Percentiles rank a stretch among this genome's conserved stretches.
Conservation (phyloP, 2,888 invertebrate genomes). For the Antheraea yamamai region DNA sequence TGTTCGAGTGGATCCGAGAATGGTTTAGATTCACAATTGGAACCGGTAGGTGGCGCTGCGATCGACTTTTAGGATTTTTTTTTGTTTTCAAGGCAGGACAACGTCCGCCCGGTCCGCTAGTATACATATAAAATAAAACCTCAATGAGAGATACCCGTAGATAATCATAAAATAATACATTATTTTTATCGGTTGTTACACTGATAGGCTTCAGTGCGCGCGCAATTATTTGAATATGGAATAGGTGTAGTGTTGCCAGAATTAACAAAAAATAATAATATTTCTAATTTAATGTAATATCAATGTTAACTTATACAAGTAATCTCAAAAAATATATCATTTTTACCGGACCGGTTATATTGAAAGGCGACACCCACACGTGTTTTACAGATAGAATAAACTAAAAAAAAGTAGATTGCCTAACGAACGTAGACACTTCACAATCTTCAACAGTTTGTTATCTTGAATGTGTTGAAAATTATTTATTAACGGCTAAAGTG, state of each 20-base stretch:
- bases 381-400: background rate
- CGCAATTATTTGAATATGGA: background rate
- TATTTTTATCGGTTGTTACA: too few species aligned
- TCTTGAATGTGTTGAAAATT: background rate
- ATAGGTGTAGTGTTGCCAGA: background rate
- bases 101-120: too few species aligned
- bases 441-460: background rate
- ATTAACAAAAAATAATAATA: background rate
- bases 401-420: background rate
- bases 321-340: background rate
- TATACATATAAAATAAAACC: too few species aligned
- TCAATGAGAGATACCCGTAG: too few species aligned
- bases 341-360: background rate
- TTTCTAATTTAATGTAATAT: background rate
- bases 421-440: background rate
- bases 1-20: too few species aligned
- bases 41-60: too few species aligned
- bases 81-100: too few species aligned
- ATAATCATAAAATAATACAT: too few species aligned
- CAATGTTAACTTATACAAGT: too few species aligned
- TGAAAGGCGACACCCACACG: background rate
- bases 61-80: too few species aligned
- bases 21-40: too few species aligned
- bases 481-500: background rate
- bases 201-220: background rate